Evolutionary conservation across 2,888 invertebrate species (phyloP).

Genomic region (Megalurothrips usitatus): DNA sequence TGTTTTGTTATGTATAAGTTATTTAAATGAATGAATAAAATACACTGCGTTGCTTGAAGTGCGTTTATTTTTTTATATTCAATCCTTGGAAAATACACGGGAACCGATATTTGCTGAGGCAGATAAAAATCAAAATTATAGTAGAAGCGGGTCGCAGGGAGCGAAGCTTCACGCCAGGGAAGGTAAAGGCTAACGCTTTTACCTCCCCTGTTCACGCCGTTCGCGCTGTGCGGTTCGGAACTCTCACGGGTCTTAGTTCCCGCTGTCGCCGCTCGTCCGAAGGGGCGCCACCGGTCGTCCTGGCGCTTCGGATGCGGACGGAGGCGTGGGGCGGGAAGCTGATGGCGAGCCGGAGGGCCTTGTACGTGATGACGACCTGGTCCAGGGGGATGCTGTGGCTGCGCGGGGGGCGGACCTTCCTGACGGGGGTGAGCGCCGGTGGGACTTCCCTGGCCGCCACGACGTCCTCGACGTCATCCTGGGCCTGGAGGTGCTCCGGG

Average conservation of each 20-base stretch:
- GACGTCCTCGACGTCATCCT: neutral
- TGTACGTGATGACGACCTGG: constrained; percentile 19
- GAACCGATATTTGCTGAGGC: too few species aligned
- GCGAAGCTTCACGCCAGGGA: too few species aligned
- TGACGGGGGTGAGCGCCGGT: neutral
- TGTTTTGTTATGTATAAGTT: too few species aligned
- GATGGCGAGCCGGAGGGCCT: constrained; percentile 8
- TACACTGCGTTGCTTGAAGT: too few species aligned
- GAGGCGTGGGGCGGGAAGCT: constrained; percentile 16
- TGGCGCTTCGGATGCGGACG: neutral
- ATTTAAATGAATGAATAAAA: too few species aligned
- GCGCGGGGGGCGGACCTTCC: neutral
- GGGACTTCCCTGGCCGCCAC: neutral
- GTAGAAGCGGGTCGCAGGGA: too few species aligned
- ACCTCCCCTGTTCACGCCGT: too few species aligned
- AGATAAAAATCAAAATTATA: neutral
- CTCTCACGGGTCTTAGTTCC: neutral
- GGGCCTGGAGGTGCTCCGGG: neutral
- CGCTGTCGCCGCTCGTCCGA: too few species aligned
- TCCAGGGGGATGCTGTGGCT: neutral
- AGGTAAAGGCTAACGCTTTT: too few species aligned
- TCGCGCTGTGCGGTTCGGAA: neutral
- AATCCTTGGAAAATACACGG: too few species aligned
- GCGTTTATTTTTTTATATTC: too few species aligned
- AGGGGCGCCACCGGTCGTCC: neutral